Percentiles rank a stretch among this genome's conserved stretches.
phyloP scores from a whole-genome alignment of 2,888 invertebrate species.

The Dolichopus griseipennis region DNA sequence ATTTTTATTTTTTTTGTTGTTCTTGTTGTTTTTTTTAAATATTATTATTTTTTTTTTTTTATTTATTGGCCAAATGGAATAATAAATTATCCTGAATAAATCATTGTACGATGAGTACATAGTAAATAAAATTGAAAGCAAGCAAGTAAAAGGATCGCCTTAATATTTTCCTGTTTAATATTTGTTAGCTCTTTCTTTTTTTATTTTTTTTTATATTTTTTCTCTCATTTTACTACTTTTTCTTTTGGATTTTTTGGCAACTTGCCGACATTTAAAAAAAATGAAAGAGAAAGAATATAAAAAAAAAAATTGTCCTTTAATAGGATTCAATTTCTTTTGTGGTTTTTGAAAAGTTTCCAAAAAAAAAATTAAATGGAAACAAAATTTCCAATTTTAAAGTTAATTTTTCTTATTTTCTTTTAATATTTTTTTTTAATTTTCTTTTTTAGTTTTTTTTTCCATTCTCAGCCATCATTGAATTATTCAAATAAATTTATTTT shows the following conservation, averaged over 20 bases:
- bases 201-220: background rate
- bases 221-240: no score
- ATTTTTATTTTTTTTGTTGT: no score
- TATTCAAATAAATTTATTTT: no score
- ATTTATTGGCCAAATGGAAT: slow-evolving; percentile 4
- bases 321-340: background rate
- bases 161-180: background rate
- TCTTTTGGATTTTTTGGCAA: background rate
- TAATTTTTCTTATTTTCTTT: no score
- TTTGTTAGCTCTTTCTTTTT: background rate
- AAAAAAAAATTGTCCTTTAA: slow-evolving; percentile 3
- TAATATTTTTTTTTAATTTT: no score
- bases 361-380: background rate
- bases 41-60: background rate
- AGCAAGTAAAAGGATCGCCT: background rate
- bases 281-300: background rate
- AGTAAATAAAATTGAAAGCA: no score
- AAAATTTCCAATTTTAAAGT: background rate
- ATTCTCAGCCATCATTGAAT: no score
- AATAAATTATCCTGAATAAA: slow-evolving; percentile 6
- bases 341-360: background rate
- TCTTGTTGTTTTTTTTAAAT: no score
- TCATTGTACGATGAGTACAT: background rate
- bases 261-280: background rate
- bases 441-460: no score